Conservation (phyloP, 2,888 invertebrate genomes). For the Chesias legatella region DNA sequence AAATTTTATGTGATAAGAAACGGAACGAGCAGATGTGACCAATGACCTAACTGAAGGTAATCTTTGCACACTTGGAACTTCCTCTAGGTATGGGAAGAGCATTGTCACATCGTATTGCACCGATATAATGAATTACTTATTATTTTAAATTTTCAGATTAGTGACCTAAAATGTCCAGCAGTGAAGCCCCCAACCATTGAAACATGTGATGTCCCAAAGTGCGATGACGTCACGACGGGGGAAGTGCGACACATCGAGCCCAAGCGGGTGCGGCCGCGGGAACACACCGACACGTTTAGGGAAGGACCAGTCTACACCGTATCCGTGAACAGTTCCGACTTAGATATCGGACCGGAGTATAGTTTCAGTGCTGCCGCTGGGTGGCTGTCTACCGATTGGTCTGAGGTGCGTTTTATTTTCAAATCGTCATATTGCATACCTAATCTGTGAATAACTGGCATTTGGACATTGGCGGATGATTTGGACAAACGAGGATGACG, state of each 20-base stretch:
- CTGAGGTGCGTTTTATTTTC: conserved; percentile 60
- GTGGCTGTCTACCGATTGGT: conserved; percentile 82
- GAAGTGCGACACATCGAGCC: conserved; percentile 45
- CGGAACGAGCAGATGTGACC: too few species aligned
- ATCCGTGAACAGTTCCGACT: conserved; percentile 54
- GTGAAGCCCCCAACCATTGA: conserved; percentile 57
- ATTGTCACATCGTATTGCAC: too few species aligned
- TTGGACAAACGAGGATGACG: too few species aligned
- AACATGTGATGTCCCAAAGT: conserved; percentile 58
- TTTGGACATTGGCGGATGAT: too few species aligned
- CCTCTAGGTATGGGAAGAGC: too few species aligned
- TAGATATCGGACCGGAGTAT: conserved; percentile 64
- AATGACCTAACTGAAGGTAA: too few species aligned
- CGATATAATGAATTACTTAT: too few species aligned
- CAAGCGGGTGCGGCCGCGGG: conserved; percentile 43
- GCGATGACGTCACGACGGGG: conserved; percentile 35
- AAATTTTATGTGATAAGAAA: too few species aligned
- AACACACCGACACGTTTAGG: conserved; percentile 57
- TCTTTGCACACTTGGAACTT: too few species aligned
- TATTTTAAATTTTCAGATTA: conserved; percentile 46
- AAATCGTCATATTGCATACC: too few species aligned
- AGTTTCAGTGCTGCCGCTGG: conserved; percentile 61
- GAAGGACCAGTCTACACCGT: conserved; percentile 68
- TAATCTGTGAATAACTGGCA: too few species aligned
- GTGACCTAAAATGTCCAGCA: conserved; percentile 60